Base-by-base conservation (phyloP, 2,797 vertebrate species). In the Chelonia mydas region DNA sequence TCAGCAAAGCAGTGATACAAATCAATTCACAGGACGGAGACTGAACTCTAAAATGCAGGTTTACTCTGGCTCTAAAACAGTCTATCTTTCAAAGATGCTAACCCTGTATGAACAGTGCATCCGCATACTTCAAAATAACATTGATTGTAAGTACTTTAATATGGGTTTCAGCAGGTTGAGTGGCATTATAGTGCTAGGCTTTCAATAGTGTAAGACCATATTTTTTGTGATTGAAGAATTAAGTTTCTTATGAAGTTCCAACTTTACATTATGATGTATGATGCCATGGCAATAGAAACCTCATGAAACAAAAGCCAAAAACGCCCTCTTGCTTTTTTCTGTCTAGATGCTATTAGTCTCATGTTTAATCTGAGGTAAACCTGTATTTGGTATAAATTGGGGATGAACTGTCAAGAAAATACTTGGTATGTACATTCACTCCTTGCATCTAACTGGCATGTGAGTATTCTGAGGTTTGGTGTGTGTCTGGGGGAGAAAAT, bases 1-100 rank as follows among this genome's bases (percentile, higher is more conserved):
- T 0, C 98, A 98, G 45, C 87, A 95, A 83, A 96, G 55, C 12
- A 97, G 96, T 68, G 99, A 99, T 37, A 78, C 92, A 0, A 77
- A 86, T 12, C 96, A 97, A 59, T 99, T 99, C 96, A 99, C 98
- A 6, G 99, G 99, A 41, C 98, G 98, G 84, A 98, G 99, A 47
- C 94, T 98, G 11, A 99, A 99, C 96, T 99, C 90, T 92, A 99
- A 99, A 97, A 99, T 99, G 99, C 99, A 98, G 53, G 99, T 99
- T 84, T 99, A 99, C 95, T 99, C 99, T 0, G 99, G 99, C 6
- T 97, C 98, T 27, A 99, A 99, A 97, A 96, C 98, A 0, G 84
- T 93, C 37, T 99, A 96, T 93, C 98, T 99, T 83, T 98, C 98
- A 1, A 92, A 98, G 93, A 99, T 99, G 99, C 98, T 99, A 96